phyloP scores from a whole-genome alignment of 2,888 invertebrate genomes.

The Axea sp. region DNA sequence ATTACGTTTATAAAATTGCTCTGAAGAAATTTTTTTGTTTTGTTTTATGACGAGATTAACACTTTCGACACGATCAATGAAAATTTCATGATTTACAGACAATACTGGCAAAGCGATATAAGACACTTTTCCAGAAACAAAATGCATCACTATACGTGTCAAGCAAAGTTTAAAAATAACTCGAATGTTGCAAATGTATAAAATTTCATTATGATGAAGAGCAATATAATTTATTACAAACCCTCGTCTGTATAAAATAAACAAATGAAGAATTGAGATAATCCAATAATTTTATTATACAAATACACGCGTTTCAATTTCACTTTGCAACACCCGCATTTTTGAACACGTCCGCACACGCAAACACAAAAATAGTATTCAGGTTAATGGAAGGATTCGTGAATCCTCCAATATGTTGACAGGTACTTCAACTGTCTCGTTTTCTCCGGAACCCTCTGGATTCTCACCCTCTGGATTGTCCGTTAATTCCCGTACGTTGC shows the following conservation, averaged over 20 bases:
- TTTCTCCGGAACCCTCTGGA: conserved; percentile 67
- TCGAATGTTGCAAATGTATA: conserved; percentile 50
- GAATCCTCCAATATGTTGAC: conserved; percentile 70
- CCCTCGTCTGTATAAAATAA: too few species aligned
- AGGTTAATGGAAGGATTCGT: conserved; percentile 70
- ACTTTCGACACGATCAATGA: too few species aligned
- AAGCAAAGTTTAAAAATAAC: conserved; percentile 33
- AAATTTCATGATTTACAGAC: conserved; percentile 27
- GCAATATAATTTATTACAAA: too few species aligned
- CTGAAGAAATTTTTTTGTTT: too few species aligned
- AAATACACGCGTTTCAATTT: conserved; percentile 1
- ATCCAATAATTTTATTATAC: too few species aligned
- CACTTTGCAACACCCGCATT: conserved; percentile 44
- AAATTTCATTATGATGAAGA: too few species aligned
- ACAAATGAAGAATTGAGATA: too few species aligned
- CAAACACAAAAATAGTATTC: conserved; percentile 44
- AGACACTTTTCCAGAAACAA: conserved; percentile 32
- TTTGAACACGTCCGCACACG: conserved; percentile 32
- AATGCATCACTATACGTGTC: conserved; percentile 48
- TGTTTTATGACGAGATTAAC: too few species aligned
- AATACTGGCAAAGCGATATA: conserved; percentile 42
- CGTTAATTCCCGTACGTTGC: conserved; percentile 81
- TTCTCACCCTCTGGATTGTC: conserved; percentile 65
- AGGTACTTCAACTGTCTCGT: conserved; percentile 66
- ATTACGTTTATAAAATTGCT: too few species aligned